Evolutionary conservation across 1,140 invertebrate genomes (phyloP).

Genomic region (Bursaphelenchus mucronatus): DNA sequence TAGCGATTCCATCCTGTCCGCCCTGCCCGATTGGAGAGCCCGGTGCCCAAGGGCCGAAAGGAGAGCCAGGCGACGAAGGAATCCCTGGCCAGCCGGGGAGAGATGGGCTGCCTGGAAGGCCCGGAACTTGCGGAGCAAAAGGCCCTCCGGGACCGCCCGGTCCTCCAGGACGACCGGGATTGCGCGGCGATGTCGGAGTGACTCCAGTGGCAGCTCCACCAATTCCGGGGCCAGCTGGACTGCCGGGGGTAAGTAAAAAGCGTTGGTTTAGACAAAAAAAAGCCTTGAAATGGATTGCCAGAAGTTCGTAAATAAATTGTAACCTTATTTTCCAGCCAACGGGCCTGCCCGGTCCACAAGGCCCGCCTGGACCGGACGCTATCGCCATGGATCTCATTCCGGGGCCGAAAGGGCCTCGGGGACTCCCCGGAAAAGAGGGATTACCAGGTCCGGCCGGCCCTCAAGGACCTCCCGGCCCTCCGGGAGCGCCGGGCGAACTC

Average conservation of each 20-base stretch:
- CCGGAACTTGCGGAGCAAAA: neutral
- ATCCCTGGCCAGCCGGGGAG: too few relatives aligned
- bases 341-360: neutral
- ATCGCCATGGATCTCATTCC: neutral
- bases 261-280: neutral
- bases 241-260: constrained; percentile 2
- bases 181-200: neutral
- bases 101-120: neutral
- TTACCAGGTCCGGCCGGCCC: neutral
- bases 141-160: neutral
- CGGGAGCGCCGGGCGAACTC: neutral
- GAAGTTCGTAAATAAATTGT: neutral
- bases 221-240: neutral
- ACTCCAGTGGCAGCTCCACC: constrained; percentile 1
- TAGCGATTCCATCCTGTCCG: too few relatives aligned
- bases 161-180: neutral
- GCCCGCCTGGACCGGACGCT: neutral
- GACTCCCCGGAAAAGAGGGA: neutral
- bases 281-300: neutral
- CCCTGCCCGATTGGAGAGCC: too few relatives aligned
- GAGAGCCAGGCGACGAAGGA: too few relatives aligned
- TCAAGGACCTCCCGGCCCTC: neutral
- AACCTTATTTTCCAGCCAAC: neutral
- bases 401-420: neutral
- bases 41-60: too few relatives aligned